Conservation (phyloP, 2,113 vertebrate species). For the Ardeotis arabs region DNA sequence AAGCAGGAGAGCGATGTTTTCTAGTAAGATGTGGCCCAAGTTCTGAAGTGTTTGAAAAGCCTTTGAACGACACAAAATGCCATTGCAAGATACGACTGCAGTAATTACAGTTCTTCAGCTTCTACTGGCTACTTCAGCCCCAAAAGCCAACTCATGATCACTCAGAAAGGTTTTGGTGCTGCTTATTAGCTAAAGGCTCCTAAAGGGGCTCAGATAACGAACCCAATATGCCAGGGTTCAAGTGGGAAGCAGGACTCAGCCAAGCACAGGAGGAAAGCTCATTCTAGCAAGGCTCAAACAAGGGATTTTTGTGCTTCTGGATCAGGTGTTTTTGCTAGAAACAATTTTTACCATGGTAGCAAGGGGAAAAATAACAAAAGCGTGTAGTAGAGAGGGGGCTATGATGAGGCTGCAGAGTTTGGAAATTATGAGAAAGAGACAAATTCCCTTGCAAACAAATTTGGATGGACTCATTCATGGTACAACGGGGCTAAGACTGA, state of each 20-base stretch:
- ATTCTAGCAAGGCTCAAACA: neutral
- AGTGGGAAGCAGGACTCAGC: neutral
- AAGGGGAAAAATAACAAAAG: neutral
- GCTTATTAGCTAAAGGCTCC: neutral
- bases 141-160: neutral
- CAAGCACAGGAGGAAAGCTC: neutral
- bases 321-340: neutral
- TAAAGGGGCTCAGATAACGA: neutral
- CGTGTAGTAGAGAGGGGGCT: accelerated
- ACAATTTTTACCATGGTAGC: neutral
- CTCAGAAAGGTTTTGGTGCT: neutral
- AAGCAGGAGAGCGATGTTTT: neutral
- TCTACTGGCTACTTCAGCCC: neutral
- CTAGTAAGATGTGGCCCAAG: neutral
- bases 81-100: neutral
- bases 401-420: neutral
- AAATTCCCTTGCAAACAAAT: neutral
- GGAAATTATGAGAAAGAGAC: neutral
- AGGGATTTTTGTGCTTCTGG: neutral
- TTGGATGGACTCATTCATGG: neutral
- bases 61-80: neutral
- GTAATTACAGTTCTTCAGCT: neutral
- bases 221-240: neutral
- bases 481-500: neutral
- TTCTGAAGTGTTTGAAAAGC: neutral